phyloP scores from a whole-genome alignment of 2,888 invertebrate species.

The Oscheius sp. region DNA sequence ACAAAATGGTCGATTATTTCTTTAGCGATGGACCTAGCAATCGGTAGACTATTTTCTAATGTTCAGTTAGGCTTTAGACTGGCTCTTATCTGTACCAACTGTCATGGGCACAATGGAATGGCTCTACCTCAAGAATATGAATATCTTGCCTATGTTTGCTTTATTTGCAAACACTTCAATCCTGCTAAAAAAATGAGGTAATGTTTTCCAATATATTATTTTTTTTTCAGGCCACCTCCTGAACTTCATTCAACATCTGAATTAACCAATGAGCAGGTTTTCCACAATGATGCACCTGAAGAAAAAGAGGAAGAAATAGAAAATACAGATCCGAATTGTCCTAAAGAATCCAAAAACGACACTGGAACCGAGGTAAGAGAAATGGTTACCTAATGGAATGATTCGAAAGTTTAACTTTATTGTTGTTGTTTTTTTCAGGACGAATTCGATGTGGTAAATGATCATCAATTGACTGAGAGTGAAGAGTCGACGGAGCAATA shows the following conservation, averaged over 20 bases:
- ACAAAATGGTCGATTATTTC: conserved; percentile 89
- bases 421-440: conserved; percentile 10
- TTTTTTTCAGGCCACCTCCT: neutral
- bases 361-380: too few species aligned
- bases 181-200: conserved; percentile 49
- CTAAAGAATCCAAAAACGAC: too few species aligned
- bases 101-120: conserved; percentile 92
- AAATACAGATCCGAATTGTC: too few species aligned
- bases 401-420: too few species aligned
- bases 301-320: too few species aligned
- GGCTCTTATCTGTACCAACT: conserved; percentile 90
- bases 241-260: too few species aligned
- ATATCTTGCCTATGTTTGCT: conserved; percentile 81
- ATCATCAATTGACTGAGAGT: conserved; percentile 2
- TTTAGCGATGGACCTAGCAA: conserved; percentile 94
- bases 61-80: conserved; percentile 74
- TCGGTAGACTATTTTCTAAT: too few species aligned
- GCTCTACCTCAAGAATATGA: conserved; percentile 80
- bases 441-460: conserved; percentile 13
- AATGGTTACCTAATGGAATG: too few species aligned
- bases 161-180: conserved; percentile 59
- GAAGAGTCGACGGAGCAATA: neutral
- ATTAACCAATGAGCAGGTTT: too few species aligned
- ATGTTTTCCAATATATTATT: too few species aligned
- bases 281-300: too few species aligned